Base-by-base conservation (phyloP, 1,140 invertebrate genomes). In the Bombus pyrosoma region DNA sequence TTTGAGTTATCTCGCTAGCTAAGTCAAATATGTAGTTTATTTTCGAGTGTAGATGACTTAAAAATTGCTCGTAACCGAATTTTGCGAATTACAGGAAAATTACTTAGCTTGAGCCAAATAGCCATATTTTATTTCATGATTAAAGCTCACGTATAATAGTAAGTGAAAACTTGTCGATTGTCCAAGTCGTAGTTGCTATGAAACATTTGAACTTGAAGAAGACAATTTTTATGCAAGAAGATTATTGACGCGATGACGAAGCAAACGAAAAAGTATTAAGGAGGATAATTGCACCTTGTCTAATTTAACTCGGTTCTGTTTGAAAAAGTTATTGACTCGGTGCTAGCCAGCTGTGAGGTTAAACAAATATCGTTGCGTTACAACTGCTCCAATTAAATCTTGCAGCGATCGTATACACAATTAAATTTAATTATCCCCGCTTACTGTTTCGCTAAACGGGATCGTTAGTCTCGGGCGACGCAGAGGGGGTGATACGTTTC, bases 371-470 rank as follows among this genome's bases (percentile, higher is more conserved):
- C 15, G 59, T 64, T n/a, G 59, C n/a, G 41, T 79, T 68, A 41
- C 41, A 28, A 41, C 28, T 10, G 66, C 8, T 39, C 39, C 28
- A 81, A 81, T 73, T 81, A 73, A 73, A 62, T 18, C 34, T 71
- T 18, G 9, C 10, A 18, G 28, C n/a, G 34, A 53, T 39, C 41
- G n/a, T 37, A 41, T 37, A 47, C 41, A 79, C 62, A 62, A 59
- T 81, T 81, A 81, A 81, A 57, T 41, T 62, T 81, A 81, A 81
- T 73, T 81, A 81, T 37, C 32, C 12, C 34, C 39, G 69, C 39
- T 32, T 62, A 81, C 69, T 73, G 80, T 81, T 81, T 81, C 80
- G 68, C 47, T 81, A 74, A 81, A 81, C 68, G 69, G 53, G 77
- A 66, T 66, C 37, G 53, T 81, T 81, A 72, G 37, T 62, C 41